phyloP scores from a whole-genome alignment of 2,888 invertebrate species.

The Acrocyrtus sp. region DNA sequence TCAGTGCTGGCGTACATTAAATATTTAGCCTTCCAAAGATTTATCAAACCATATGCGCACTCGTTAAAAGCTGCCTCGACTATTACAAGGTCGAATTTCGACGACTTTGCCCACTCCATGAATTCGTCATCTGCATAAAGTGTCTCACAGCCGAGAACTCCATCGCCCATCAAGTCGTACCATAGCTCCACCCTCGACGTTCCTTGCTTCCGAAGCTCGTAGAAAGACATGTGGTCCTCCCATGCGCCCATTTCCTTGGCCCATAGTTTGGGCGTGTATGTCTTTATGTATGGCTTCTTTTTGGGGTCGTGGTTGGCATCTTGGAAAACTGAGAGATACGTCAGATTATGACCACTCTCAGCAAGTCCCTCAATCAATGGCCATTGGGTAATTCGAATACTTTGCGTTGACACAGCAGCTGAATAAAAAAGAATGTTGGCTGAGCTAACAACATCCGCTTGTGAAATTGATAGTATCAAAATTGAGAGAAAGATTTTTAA shows the following conservation, averaged over 20 bases:
- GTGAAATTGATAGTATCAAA: too few species aligned
- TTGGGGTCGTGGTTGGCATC: neutral
- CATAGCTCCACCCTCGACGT: neutral
- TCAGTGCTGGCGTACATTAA: conserved; percentile 30
- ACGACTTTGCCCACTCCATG: conserved; percentile 33
- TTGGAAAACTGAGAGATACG: conserved; percentile 19
- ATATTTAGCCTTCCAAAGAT: conserved; percentile 36
- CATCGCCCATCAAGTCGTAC: neutral
- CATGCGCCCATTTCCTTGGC: neutral
- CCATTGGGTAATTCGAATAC: conserved; percentile 11
- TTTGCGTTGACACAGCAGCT: neutral
- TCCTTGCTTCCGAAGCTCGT: neutral
- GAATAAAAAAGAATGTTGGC: neutral
- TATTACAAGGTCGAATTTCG: conserved; percentile 50
- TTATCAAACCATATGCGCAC: conserved; percentile 37
- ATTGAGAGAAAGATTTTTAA: too few species aligned
- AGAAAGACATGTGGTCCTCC: neutral
- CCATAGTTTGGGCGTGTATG: conserved; percentile 6
- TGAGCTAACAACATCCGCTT: too few species aligned
- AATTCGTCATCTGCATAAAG: conserved; percentile 32
- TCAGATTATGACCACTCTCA: conserved; percentile 39
- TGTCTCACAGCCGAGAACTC: conserved; percentile 8
- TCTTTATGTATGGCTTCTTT: conserved; percentile 9
- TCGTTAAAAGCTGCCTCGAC: conserved; percentile 51
- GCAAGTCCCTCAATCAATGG: conserved; percentile 20